Percentiles rank a stretch among this genome's conserved stretches.
Evolutionary conservation across 2,888 invertebrate genomes (phyloP).

Genomic region (Hypena proboscidalis): DNA sequence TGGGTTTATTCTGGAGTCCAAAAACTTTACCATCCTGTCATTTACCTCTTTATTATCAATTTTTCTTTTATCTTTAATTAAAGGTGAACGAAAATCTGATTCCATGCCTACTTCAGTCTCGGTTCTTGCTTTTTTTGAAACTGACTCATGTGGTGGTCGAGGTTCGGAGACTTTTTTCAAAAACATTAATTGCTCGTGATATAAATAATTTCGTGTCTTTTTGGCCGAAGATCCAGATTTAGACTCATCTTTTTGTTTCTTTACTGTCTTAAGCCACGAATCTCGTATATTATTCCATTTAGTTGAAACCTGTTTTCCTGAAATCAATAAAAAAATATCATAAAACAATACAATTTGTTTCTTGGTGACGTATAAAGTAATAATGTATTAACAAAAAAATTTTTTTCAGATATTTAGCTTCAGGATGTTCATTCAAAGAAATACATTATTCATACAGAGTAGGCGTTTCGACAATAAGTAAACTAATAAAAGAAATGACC

Average conservation of each 20-base stretch:
- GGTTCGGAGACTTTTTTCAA: slow-evolving; percentile 34
- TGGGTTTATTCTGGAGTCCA: too few relatives aligned
- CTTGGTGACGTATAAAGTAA: slow-evolving; percentile 26
- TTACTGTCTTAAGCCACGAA: slow-evolving; percentile 29
- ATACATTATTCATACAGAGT: slow-evolving; percentile 22
- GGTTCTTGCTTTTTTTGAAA: slow-evolving; percentile 32
- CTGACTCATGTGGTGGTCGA: slow-evolving; percentile 28
- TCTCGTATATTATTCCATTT: slow-evolving; percentile 35
- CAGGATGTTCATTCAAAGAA: slow-evolving; percentile 23
- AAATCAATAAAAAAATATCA: slow-evolving; percentile 22
- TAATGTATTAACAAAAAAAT: slow-evolving; percentile 21
- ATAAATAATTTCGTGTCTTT: slow-evolving; percentile 34
- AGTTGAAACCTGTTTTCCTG: slow-evolving; percentile 31
- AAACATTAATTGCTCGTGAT: slow-evolving; percentile 37
- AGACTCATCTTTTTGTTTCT: slow-evolving; percentile 32
- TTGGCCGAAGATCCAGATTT: too few relatives aligned
- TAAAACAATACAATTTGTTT: slow-evolving; percentile 21
- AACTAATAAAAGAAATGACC: slow-evolving; percentile 18
- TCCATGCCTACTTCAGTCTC: slow-evolving; percentile 32
- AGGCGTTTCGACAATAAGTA: slow-evolving; percentile 14
- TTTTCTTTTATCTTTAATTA: too few relatives aligned
- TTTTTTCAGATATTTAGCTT: slow-evolving; percentile 20
- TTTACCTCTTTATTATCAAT: too few relatives aligned
- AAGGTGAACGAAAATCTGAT: too few relatives aligned
- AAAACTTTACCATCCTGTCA: too few relatives aligned